Conservation (phyloP, 35 echinoderm and acorn worm species). For the Eucidaris tribuloides region DNA sequence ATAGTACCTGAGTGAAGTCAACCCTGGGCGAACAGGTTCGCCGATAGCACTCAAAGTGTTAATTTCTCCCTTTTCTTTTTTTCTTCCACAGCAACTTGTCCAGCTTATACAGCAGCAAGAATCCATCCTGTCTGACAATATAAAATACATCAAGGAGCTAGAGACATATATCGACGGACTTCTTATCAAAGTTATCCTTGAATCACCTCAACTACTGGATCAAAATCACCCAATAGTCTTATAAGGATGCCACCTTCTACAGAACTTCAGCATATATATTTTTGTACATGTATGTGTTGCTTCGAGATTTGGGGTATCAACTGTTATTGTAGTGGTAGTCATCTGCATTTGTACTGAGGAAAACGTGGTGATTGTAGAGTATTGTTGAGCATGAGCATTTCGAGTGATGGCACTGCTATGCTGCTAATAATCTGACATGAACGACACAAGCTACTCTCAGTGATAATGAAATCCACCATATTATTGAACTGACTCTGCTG, state of each 20-base stretch:
- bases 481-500: too few species aligned
- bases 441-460: too few species aligned
- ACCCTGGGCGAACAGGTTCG: background rate
- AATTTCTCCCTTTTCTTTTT: background rate
- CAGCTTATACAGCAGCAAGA: slow-evolving; percentile 32
- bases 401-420: too few species aligned
- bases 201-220: slow-evolving; percentile 43
- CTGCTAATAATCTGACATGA: too few species aligned
- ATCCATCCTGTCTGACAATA: slow-evolving; percentile 28
- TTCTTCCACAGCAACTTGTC: slow-evolving; percentile 32
- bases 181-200: slow-evolving; percentile 55
- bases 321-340: too few species aligned
- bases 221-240: slow-evolving; percentile 1
- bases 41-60: background rate
- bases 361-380: too few species aligned
- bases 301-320: too few species aligned
- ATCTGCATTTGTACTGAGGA: too few species aligned
- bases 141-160: slow-evolving; percentile 52
- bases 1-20: background rate
- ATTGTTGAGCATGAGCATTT: too few species aligned
- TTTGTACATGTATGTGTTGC: too few species aligned
- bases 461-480: too few species aligned
- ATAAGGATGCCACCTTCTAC: background rate
- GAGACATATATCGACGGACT: slow-evolving; percentile 63
- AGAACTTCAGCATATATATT: too few species aligned